phyloP scores from a whole-genome alignment of 2,888 invertebrate genomes.

The Cataglyphis cursor region DNA sequence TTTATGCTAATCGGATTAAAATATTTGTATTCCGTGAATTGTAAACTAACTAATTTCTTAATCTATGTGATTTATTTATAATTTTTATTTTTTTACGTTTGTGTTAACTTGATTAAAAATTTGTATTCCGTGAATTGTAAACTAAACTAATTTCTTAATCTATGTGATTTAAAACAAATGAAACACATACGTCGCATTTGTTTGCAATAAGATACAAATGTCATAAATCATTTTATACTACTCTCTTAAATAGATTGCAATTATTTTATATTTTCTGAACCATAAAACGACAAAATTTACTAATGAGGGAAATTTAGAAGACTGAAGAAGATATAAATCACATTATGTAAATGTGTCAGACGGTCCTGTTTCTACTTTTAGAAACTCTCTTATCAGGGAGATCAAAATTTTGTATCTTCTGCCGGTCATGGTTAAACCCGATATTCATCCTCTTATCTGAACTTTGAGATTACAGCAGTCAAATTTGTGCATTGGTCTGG shows the following conservation, averaged over 20 bases:
- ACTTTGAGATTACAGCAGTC: constrained; percentile 17
- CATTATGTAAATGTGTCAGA: constrained; percentile 25
- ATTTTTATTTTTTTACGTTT: background rate
- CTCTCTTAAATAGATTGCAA: background rate
- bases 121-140: background rate
- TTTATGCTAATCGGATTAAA: background rate
- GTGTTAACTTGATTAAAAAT: background rate
- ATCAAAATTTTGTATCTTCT: constrained; percentile 12
- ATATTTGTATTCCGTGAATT: background rate
- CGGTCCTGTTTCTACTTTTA: constrained; percentile 14
- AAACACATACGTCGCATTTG: background rate
- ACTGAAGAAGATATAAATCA: background rate
- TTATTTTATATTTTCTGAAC: constrained; percentile 9
- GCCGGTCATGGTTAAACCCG: constrained; percentile 14
- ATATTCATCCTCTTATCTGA: constrained; percentile 18
- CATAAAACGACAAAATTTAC: background rate
- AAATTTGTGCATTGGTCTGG: background rate
- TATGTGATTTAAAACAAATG: background rate
- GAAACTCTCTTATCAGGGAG: background rate
- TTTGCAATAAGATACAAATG: constrained; percentile 1
- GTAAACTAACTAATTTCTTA: background rate
- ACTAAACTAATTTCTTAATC: background rate
- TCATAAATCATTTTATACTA: constrained; percentile 2
- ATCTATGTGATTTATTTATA: background rate
- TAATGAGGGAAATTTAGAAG: constrained; percentile 9